Base-by-base conservation (phyloP, 2,113 vertebrate species). In the Rhynchopsitta pachyrhyncha region DNA sequence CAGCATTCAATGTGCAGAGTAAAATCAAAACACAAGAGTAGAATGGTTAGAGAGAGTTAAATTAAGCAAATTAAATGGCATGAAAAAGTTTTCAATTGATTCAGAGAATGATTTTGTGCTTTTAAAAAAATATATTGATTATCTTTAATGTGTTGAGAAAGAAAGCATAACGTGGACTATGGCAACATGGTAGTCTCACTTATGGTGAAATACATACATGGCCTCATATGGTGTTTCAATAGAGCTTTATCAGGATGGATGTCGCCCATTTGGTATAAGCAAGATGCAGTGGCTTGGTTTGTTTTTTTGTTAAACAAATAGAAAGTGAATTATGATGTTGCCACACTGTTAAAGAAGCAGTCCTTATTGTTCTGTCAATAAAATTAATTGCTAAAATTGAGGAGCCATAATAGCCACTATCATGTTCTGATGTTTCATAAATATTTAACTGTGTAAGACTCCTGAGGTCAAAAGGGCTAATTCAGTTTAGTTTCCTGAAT, bases 11-110 rank as follows among this genome's bases (percentile, higher is more conserved):
- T 96, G 90, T 92, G 90, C 69, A 96, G 97, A 97, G 90, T 95
- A 97, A 97, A 97, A 98, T 97, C 97, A 98, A 98, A 98, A 98
- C 97, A 97, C 79, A 97, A 93, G 91, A 94, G 86, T 85, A 95
- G 86, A 90, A 94, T 94, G 97, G 96, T 92, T 83, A 74, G 62
- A 81, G 79, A 91, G 47, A 97, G 96, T 98, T 97, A 97, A 98
- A 97, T 98, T 97, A 98, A 98, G 97, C 97, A 98, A 99, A 99
- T 99, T 98, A 99, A 99, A 98, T 98, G 97, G 70, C 82, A 93
- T 63, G 96, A 95, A 97, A 97, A 98, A 98, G 86, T 97, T 97
- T 97, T 92, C 59, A 52, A 99, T 98, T 98, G 98, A 98, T 98
- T 98, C 97, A 94, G 96, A 86, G 87, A 74, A 86, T 76, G 49